Base-by-base conservation (phyloP, 1,140 invertebrate species). In the Argopecten irradians region DNA sequence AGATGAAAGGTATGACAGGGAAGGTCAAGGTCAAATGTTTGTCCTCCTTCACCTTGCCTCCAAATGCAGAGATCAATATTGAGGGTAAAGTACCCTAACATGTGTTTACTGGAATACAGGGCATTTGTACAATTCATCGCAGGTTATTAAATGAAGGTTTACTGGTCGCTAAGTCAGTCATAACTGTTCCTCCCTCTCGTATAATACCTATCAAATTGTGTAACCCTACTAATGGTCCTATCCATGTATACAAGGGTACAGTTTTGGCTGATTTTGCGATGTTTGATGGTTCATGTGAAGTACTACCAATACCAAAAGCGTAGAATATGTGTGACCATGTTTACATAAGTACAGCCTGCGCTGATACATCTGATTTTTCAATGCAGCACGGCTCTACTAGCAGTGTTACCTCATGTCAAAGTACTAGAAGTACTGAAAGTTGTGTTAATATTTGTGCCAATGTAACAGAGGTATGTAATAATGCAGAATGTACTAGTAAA, bases 11-110 rank as follows among this genome's bases (percentile, higher is more conserved):
- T 71, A 71, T 71, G 55, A 28, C 55, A 71, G 55, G 55, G 55
- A 71, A 71, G 55, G 22, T 71, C 55, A 71, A 71, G 55, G n/a
- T 71, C n/a, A 71, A 71, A 71, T 71, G 55, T 71, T 28, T 71
- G 55, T 71, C 55, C 14, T 71, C 22, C n/a, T 5, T 71, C 55
- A 16, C n/a, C 55, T 71, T 71, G 13, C 55, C 22, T 28, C 55
- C 22, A 1, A 71, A 71, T 71, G 55, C 22, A 28, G 55, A 71
- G 28, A 71, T 71, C n/a, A 71, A 1, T 71, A 71, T 71, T 28
- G 22, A 28, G 55, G 55, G 55, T n/a, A 71, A 71, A n/a, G 22
- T 71, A 55, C 43, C 43, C n/a, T 3, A 19, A 19, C 43, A 55
- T 71, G 55, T 71, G 1, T 71, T 71, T 11, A 71, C 55, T 16